A percentile compares a stretch with the other conserved stretches of the same genome.
Evolutionary conservation across 2,797 vertebrate genomes (phyloP).

Genomic region (Premnoplex brunnescens): DNA sequence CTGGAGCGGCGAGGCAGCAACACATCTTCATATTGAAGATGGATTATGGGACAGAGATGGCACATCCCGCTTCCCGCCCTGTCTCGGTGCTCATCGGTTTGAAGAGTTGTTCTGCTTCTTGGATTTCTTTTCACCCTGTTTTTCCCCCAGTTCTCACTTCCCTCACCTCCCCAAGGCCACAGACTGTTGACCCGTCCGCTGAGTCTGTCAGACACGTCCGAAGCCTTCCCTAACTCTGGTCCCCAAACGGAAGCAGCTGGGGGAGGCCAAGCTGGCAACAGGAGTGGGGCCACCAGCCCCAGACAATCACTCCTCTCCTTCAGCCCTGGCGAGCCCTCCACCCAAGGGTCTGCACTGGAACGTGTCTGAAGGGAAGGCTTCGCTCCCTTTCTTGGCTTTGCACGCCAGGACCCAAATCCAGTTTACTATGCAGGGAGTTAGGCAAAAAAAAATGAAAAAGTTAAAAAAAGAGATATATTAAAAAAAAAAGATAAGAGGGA

Average conservation of each 20-base stretch:
- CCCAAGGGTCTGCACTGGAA: slow-evolving; percentile 49
- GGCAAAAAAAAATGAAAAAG: background rate
- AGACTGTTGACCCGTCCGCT: slow-evolving; percentile 41
- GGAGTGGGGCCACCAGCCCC: slow-evolving; percentile 6
- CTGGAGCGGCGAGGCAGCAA: slow-evolving; percentile 60
- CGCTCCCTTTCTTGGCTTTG: slow-evolving; percentile 66
- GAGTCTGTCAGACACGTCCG: slow-evolving; percentile 1
- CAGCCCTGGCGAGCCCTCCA: slow-evolving; percentile 12
- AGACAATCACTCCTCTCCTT: slow-evolving; percentile 68
- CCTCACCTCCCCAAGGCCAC: background rate
- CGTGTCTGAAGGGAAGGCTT: slow-evolving; percentile 34
- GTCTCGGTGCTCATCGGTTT: slow-evolving; percentile 46
- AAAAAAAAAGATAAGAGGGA: slow-evolving; percentile 32
- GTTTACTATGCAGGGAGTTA: slow-evolving; percentile 65
- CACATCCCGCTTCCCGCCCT: slow-evolving; percentile 52
- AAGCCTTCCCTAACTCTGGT: slow-evolving; percentile 42
- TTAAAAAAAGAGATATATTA: background rate
- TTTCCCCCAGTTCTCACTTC: background rate
- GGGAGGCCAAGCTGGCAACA: background rate
- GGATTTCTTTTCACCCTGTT: slow-evolving; percentile 48
- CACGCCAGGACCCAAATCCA: slow-evolving; percentile 49
- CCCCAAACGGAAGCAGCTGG: background rate
- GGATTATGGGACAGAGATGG: slow-evolving; percentile 74
- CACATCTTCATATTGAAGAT: slow-evolving; percentile 84
- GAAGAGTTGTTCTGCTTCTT: slow-evolving; percentile 66